Evolutionary conservation across 37 sponge, comb jelly and placozoan species (phyloP), one percentile per base, ranked within the genome.

Genomic region (Cliona cf. orientalis): DNA sequence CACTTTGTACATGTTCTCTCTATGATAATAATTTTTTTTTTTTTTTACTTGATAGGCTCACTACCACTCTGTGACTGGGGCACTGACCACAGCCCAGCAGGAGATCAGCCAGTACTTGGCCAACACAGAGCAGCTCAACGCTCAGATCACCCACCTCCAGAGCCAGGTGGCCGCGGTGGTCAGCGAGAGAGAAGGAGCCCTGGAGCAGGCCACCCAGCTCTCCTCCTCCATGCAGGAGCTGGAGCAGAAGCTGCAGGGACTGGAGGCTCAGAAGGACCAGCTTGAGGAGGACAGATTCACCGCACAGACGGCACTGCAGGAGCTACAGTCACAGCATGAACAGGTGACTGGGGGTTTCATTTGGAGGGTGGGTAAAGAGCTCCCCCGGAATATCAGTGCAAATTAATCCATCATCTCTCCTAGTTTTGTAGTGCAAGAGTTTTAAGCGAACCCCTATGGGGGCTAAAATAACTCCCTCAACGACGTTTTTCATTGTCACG

Each of bases 211-310:
- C 11, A 38, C 46, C 9, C 36, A 69, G 38, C 45, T 58, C 23
- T 42, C 29, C 45, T 3, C 36, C 14, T 31, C 64, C 26, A 19
- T 86, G 4, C 64, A 25, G 19, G 77, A 92, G 80, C 33, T 57
- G 9, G 67, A 46, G 25, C 56, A 57, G 42, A 65, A 23, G 59
- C 69, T 83, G 29, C 72, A 80, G 53, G 92, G 75, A 58, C 76
- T 87, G 45, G 84, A 87, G 45, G 92, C 84, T 7, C 66, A 62
- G 3, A 87, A 74, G 40, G 92, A 87, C 32, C 92, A 92, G 80
- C 78, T 92, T 40, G 92, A 92, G 62, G 84, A 82, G 45, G 88
- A 87, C 41, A 42, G 67, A 21, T 92, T 69, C 56, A 58, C 63
- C 39, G 32, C 79, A 32, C 87, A 86, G 44, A 81, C 83, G n/a